These are phyloP conservation scores for Limosa lapponica DNA, from an alignment of 2,797 vertebrate genomes.

Conservation along the genomic window DNA sequence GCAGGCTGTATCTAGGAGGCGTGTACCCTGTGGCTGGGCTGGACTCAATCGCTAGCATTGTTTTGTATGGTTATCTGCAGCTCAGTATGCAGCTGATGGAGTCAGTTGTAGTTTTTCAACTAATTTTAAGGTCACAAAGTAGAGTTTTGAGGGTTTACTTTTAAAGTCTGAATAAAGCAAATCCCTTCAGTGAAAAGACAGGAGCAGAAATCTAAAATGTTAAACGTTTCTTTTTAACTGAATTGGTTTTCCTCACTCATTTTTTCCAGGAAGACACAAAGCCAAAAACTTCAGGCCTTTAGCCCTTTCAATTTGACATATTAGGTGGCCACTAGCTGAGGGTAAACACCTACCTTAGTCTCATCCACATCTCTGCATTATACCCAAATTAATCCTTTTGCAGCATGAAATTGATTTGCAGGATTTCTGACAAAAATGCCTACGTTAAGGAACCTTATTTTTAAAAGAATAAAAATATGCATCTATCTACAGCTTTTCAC, in stretches of 20 bases:
- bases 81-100: neutral
- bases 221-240: neutral
- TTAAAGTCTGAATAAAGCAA: neutral
- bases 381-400: neutral
- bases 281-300: neutral
- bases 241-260: neutral
- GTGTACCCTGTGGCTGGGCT: neutral
- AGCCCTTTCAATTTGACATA: neutral
- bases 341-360: rapidly evolving
- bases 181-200: neutral
- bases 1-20: neutral
- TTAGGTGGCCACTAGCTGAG: neutral
- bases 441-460: neutral
- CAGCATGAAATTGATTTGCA: neutral
- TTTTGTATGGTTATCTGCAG: neutral
- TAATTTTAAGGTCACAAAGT: neutral
- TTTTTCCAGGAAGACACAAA: neutral
- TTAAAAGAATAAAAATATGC: neutral
- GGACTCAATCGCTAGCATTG: neutral
- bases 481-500: neutral
- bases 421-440: neutral
- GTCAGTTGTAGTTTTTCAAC: neutral
- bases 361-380: neutral
- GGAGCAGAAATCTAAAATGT: neutral
- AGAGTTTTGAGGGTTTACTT: neutral